Evolutionary conservation across 2,797 vertebrate genomes (phyloP).

Genomic region (Staurois parvus): DNA sequence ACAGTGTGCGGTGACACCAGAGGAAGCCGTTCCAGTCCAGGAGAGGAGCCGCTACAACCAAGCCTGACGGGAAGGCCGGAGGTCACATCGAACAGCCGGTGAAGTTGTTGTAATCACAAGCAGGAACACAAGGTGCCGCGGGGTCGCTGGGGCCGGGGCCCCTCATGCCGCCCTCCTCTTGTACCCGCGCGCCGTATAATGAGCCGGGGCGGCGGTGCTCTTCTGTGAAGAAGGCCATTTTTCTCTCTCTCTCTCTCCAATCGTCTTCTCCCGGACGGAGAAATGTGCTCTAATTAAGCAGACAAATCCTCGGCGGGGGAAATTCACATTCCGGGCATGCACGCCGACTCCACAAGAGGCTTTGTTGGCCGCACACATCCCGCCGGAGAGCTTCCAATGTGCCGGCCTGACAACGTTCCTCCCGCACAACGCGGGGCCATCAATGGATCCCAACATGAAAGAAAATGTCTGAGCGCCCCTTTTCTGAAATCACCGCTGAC

Average conservation of each 20-base stretch:
- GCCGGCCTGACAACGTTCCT: not conserved
- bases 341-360: not conserved
- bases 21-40: too few relatives aligned
- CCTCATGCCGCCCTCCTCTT: not conserved
- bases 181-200: not conserved
- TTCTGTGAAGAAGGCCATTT: not conserved
- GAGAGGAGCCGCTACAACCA: too few relatives aligned
- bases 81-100: too few relatives aligned
- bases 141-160: not conserved
- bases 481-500: too few relatives aligned
- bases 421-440: too few relatives aligned
- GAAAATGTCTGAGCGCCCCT: too few relatives aligned
- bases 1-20: too few relatives aligned
- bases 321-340: slow-evolving; percentile 23
- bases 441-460: too few relatives aligned
- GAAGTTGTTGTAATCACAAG: not conserved
- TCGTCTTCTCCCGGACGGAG: not conserved
- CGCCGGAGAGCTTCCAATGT: not conserved
- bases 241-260: not conserved
- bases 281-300: slow-evolving; percentile 28
- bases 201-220: not conserved
- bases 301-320: not conserved
- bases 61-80: too few relatives aligned
- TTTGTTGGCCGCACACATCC: slow-evolving; percentile 9
- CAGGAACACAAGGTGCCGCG: too few relatives aligned